These are phyloP conservation scores for Merluccius polli DNA, from an alignment of 2,797 vertebrate genomes.

Conservation along the genomic window DNA sequence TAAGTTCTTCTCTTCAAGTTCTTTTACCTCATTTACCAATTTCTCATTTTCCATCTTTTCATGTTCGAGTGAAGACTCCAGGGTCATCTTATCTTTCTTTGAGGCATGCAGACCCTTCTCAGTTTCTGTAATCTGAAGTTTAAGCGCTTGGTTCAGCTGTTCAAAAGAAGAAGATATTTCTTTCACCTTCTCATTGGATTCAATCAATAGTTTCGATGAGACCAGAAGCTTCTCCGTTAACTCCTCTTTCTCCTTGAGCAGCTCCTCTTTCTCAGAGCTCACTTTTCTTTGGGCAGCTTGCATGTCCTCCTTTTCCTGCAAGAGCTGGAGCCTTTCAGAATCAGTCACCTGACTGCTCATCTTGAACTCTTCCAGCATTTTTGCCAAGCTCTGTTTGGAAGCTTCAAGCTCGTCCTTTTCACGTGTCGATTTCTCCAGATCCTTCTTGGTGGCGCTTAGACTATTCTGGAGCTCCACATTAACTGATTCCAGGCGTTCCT, in stretches of 20 bases:
- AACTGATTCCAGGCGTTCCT: slow-evolving; percentile 54
- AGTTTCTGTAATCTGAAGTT: slow-evolving; percentile 60
- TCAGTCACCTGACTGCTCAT: slow-evolving; percentile 76
- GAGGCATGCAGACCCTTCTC: slow-evolving; percentile 72
- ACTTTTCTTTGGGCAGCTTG: slow-evolving; percentile 72
- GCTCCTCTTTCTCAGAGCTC: slow-evolving; percentile 75
- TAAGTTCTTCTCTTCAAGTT: slow-evolving; percentile 72
- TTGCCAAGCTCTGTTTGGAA: slow-evolving; percentile 71
- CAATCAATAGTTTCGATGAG: slow-evolving; percentile 55
- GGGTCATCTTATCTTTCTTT: slow-evolving; percentile 74
- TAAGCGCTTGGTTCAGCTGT: slow-evolving; percentile 71
- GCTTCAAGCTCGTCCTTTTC: slow-evolving; percentile 74
- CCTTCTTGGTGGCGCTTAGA: slow-evolving; percentile 57
- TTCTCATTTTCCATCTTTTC: slow-evolving; percentile 72
- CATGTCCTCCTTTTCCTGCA: slow-evolving; percentile 84
- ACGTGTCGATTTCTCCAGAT: slow-evolving; percentile 58
- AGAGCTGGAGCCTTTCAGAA: slow-evolving; percentile 75
- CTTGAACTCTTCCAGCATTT: slow-evolving; percentile 81
- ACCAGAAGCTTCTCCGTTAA: slow-evolving; percentile 66
- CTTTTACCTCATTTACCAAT: slow-evolving; percentile 63
- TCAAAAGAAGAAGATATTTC: slow-evolving; percentile 61
- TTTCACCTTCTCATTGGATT: slow-evolving; percentile 56
- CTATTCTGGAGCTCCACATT: slow-evolving; percentile 67
- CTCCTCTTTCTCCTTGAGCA: slow-evolving; percentile 70
- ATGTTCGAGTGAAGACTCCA: slow-evolving; percentile 71